Base-by-base conservation (phyloP, 2,797 vertebrate species). In the Phrynocephalus guinanensis region DNA sequence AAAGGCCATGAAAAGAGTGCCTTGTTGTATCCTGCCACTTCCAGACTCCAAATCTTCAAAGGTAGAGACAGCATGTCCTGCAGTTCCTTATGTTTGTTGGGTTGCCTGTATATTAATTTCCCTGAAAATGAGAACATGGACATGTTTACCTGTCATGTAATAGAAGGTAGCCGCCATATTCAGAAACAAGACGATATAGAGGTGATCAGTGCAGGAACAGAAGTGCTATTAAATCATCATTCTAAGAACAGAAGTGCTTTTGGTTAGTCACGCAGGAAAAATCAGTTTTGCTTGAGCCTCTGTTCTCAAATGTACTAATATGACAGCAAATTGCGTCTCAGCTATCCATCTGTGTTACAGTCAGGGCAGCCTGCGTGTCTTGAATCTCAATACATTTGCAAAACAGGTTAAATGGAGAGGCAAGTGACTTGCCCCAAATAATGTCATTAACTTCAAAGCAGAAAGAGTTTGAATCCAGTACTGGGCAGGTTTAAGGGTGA, bases 101-200 rank as follows among this genome's bases (percentile, higher is more conserved):
- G 81, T n/a, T 83, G 44, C 44, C 68, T 83, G 6, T n/a, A 82
- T 44, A 70, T 82, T 38, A 71, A 70, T 83, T 71, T n/a, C 28
- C 67, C 67, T 71, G 67, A 20, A 83, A 83, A 70, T 18, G 66
- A 82, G 44, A 70, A 48, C 26, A 70, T 70, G 38, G 16, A 3
- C 28, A 28, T 70, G 67, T 26, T 82, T 82, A 8, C 48, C 24
- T 82, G 16, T 68, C 66, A 67, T 71, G 44, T 71, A 15, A 66
- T 83, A n/a, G 70, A 71, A 15, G 67, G 66, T 70, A 50, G 26
- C 38, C 67, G 70, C n/a, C 15, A 15, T 82, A 44, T 68, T 68
- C 33, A 68, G 22, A 82, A 44, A 68, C 15, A 38, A 24, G 63
- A 30, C 18, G 26, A 4, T 20, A 30, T 30, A 79, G 78, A 60